These are phyloP conservation scores for Polypterus senegalus DNA, from an alignment of 2,113 vertebrate genomes.

Conservation along the genomic window DNA sequence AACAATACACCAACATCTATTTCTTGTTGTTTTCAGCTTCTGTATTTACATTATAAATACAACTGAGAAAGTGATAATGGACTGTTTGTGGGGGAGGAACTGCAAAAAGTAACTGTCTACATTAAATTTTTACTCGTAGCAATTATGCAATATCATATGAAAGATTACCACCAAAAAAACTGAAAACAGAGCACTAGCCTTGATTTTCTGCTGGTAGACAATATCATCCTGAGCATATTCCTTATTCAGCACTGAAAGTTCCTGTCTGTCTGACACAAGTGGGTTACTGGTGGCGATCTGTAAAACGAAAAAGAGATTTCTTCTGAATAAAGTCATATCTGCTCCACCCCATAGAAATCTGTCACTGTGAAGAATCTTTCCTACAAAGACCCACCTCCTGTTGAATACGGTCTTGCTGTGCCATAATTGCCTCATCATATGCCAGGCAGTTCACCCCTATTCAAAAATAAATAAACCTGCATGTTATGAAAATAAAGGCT, in stretches of 20 bases:
- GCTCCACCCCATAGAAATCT: not conserved
- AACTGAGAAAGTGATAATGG: too few relatives aligned
- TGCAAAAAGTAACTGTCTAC: too few relatives aligned
- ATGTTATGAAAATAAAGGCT: not conserved
- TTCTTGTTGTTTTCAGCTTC: too few relatives aligned
- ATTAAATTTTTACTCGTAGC: too few relatives aligned
- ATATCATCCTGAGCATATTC: conserved; percentile 78
- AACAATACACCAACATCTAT: too few relatives aligned
- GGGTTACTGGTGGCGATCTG: conserved; percentile 84
- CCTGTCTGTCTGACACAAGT: conserved; percentile 77
- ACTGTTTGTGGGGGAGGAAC: too few relatives aligned
- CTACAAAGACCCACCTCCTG: conserved; percentile 62
- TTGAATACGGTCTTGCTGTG: conserved; percentile 86
- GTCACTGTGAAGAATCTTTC: too few relatives aligned
- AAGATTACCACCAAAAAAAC: too few relatives aligned
- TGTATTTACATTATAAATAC: too few relatives aligned
- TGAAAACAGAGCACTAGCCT: conserved; percentile 42
- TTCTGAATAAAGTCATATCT: not conserved
- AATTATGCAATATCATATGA: too few relatives aligned
- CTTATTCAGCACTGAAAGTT: conserved; percentile 66
- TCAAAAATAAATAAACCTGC: not conserved
- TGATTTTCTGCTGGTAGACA: conserved; percentile 85
- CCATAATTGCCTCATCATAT: conserved; percentile 84
- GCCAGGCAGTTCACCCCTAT: conserved; percentile 78
- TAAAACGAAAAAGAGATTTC: not conserved